Base-by-base conservation (phyloP, 2,888 invertebrate genomes). In the Drosophila fungiperda region DNA sequence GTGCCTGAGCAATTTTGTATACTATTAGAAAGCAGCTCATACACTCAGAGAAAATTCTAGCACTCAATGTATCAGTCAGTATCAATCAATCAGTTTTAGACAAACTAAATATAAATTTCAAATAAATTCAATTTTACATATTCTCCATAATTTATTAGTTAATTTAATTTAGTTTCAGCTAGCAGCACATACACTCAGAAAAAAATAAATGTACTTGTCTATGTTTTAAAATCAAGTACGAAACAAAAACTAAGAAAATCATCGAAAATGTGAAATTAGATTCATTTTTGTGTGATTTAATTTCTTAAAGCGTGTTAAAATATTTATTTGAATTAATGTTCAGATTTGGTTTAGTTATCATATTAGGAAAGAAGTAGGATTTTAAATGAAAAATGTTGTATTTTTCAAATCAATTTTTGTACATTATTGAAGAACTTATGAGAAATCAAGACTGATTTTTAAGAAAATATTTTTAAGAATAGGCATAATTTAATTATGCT, bases 1-100 rank as follows among this genome's bases (percentile, higher is more conserved):
- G 68, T 32, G 50, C 62, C 89, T 87, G 36, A 1, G 35, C 4
- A 23, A 26, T 17, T 54, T 4, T 4, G 6, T 23, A 17, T 1
- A n/a, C 23, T 52, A 38, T n/a, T 38, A 15, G 17, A 50, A 29
- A 40, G 4, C 36, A 4, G 32, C n/a, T 17, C 40, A 40, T 11
- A 5, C 40, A n/a, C n/a, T n/a, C 40, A n/a, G 40, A n/a, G 9
- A n/a, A 5, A 40, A n/a, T n/a, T n/a, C 2, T 6, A 42, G 5
- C 11, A 11, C 48, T 48, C 6, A 12, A 12, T 45, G 12, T 12
- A 29, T 29, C 29, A 29, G 5, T 26, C 26, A 26, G 26, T 26
- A 26, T 4, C 26, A 26, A 26, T 26, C 36, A 38, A 38, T 38
- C 17, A 17, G 8, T 17, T 38, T 17, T 17, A 38, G 2, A 17